Evolutionary conservation across 2,113 vertebrate species (phyloP), one percentile per base, ranked within the genome.

Genomic region (Raja brachyura): DNA sequence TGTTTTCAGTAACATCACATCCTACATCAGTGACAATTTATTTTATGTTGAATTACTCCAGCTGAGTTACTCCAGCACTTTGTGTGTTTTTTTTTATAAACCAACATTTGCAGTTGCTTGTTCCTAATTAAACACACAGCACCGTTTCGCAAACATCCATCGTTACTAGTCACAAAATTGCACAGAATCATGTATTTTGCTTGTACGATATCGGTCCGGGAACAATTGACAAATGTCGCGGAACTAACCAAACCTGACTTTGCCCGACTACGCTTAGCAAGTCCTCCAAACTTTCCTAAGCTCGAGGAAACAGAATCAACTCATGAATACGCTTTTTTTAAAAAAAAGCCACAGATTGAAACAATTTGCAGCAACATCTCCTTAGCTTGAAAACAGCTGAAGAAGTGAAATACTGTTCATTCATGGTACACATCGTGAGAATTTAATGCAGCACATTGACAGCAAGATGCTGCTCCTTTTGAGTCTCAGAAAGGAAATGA

Each of bases 371-470:
- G 28, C 83, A 63, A 63, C n/a, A 28, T n/a, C 83, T 61, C n/a
- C 28, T 25, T n/a, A 28, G 11, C 28, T 61, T 86, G 28, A 81
- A 86, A 86, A 59, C 56, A 63, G 28, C 56, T 86, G 56, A 73
- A 70, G 56, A 68, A 92, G 25, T 73, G 33, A 20, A 92, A 92
- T 54, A 73, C 25, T 74, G 66, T 31, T 92, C 66, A 48, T 48
- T 92, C 66, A 92, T 92, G 90, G 22, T 48, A 73, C 63, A 73
- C 68, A 73, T 92, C 88, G 33, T 92, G 90, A 92, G 90, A 73
- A 39, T 92, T 92, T 73, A 92, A 73, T 28, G 73, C 33, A 73
- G 63, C 33, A 92, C 10, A 54, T 25, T 73, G 90, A 48, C 11
- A 92, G 66, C 56, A 6, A 90, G 86, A n/a, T 22, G 54, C 20